A percentile compares a stretch with the other conserved stretches of the same genome.
Evolutionary conservation across 2,797 vertebrate species (phyloP).

Genomic region (Etheostoma nigrum): DNA sequence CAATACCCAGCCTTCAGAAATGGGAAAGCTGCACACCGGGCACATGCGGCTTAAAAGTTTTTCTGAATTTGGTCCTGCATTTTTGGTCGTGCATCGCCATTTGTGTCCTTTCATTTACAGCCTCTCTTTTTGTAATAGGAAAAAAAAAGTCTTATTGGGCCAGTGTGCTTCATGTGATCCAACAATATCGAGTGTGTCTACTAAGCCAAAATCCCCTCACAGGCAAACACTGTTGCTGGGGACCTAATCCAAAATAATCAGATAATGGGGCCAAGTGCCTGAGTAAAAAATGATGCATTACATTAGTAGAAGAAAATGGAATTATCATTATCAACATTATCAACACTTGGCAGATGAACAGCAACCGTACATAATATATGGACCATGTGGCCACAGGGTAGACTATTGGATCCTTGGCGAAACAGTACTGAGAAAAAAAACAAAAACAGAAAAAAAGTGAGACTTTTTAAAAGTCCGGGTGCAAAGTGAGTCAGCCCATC

Average conservation of each 20-base stretch:
- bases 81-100: background rate
- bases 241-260: background rate
- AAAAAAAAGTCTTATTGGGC: background rate
- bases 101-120: background rate
- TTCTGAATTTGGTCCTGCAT: background rate
- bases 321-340: background rate
- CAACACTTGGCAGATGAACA: conserved; percentile 7
- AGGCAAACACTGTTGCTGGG: background rate
- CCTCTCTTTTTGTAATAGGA: background rate
- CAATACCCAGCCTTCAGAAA: background rate
- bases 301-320: background rate
- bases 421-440: background rate
- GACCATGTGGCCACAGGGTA: background rate
- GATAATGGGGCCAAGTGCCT: background rate
- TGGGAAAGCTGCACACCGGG: background rate
- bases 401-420: background rate
- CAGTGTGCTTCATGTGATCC: background rate
- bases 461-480: conserved; percentile 21
- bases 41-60: background rate
- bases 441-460: background rate
- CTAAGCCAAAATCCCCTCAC: background rate
- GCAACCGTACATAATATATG: background rate
- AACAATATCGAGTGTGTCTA: background rate
- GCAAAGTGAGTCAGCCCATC: conserved; percentile 35
- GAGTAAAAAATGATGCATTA: conserved; percentile 1